These are phyloP conservation scores for Cyrtodaria siliqua DNA, from an alignment of 2,888 invertebrate species.

Conservation along the genomic window DNA sequence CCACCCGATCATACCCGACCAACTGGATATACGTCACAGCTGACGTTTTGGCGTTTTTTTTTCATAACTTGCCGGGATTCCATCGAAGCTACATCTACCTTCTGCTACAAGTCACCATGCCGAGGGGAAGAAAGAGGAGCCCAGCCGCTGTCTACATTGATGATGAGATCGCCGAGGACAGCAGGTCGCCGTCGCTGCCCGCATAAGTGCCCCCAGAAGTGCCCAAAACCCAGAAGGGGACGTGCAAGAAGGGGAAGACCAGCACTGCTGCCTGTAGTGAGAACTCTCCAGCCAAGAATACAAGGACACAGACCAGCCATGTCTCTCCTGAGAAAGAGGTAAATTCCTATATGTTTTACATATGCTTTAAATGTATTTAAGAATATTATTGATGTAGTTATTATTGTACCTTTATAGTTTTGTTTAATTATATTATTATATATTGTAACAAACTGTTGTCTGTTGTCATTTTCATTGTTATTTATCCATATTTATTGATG, in stretches of 20 bases:
- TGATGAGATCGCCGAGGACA: no score
- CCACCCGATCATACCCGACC: constrained; percentile 3
- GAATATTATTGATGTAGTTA: neutral
- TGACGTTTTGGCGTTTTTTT: no score
- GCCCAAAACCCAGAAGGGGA: no score
- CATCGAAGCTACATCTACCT: no score
- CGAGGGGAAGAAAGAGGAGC: neutral
- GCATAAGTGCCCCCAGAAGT: no score
- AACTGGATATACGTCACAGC: no score
- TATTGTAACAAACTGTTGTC: no score
- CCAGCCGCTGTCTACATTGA: neutral
- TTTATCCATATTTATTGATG: neutral
- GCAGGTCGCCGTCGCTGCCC: no score
- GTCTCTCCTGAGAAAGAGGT: constrained; percentile 1
- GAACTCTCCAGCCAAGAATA: constrained; percentile 1
- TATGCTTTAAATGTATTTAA: neutral
- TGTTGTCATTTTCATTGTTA: constrained; percentile 4
- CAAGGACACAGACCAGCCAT: neutral
- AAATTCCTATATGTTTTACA: neutral
- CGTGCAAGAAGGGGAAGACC: no score
- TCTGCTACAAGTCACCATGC: neutral
- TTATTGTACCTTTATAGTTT: neutral
- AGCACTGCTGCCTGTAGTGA: no score
- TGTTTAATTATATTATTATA: neutral
- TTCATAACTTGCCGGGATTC: no score